Base-by-base conservation (phyloP, 1,140 invertebrate species). In the Battus philenor region DNA sequence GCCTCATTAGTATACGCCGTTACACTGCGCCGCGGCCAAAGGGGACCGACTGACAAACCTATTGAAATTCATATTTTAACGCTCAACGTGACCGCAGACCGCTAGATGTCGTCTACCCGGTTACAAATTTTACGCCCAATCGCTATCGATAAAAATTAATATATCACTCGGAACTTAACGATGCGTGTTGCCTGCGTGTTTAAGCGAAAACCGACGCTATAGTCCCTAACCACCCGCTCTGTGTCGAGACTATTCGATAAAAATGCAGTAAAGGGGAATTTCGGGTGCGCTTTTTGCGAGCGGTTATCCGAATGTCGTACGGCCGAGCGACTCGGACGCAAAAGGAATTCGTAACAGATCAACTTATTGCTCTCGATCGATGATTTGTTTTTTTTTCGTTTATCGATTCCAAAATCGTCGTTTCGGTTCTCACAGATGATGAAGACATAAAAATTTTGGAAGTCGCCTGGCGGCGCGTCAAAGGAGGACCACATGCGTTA, bases 391-490 rank as follows among this genome's bases (percentile, higher is more conserved):
- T 82, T 68, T 68, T 48, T 45, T 46, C 52, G 48, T 41, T 41
- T 71, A 67, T 62, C 54, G 50, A 50, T 59, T 44, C 34, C 39
- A 50, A 64, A 49, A 68, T 64, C 68, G 59, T 62, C 55, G 66
- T 62, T 60, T 54, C 51, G 56, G 61, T 76, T 79, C 74, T 77
- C 75, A 78, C 68, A 63, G 64, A 55, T 57, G 60, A 84, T 84
- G 76, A 84, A 84, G 80, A 84, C 80, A 81, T 84, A 81, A 83
- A 83, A 81, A 76, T 81, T 74, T 76, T 56, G 63, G 56, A 49
- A 60, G 59, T 68, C 54, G 38, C 38, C 38, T 38, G 46, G 61
- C 80, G 80, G 74, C 64, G 66, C 61, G 58, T 76, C 76, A 78
- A 81, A 72, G 62, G 73, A 47, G 50, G 67, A 69, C 76, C 74